A percentile compares a stretch with the other conserved stretches of the same genome.
Conservation (phyloP, 2,797 vertebrate genomes). For the Malacoraja senta region DNA sequence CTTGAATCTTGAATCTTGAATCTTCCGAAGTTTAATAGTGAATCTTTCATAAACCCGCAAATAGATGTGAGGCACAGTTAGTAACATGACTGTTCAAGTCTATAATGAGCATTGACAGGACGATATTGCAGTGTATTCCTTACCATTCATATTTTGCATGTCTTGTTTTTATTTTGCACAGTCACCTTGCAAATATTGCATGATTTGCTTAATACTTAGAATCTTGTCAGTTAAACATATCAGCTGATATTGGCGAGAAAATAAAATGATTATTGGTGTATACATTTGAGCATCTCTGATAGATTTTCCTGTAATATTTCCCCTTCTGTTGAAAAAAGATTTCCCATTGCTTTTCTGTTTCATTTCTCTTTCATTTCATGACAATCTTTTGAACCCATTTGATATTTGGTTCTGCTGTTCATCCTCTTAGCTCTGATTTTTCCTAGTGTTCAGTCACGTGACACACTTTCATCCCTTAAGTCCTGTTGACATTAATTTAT, state of each 20-base stretch:
- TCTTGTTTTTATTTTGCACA: constrained; percentile 4
- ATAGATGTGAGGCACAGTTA: not conserved
- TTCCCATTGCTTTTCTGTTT: not conserved
- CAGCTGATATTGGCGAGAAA: not conserved
- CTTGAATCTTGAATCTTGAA: no score
- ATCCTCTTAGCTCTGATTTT: not conserved
- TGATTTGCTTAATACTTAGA: constrained; percentile 8
- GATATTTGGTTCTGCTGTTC: not conserved
- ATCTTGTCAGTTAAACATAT: constrained; percentile 19
- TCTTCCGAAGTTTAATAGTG: not conserved
- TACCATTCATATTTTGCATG: constrained; percentile 2
- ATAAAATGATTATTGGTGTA: not conserved
- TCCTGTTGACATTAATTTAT: not conserved
- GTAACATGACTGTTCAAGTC: not conserved
- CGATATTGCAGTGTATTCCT: not conserved
- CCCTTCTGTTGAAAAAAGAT: not conserved
- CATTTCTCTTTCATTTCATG: not conserved
- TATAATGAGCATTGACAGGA: constrained; percentile 5
- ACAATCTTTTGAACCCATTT: not conserved
- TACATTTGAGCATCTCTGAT: not conserved
- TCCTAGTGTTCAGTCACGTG: not conserved
- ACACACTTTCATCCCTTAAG: not conserved
- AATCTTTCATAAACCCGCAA: not conserved
- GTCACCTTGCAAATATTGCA: constrained; percentile 12
- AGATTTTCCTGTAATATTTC: not conserved